Evolutionary conservation across 2,888 invertebrate genomes (phyloP), one percentile per base, ranked within the genome.

Genomic region (Thymelicus lineola): DNA sequence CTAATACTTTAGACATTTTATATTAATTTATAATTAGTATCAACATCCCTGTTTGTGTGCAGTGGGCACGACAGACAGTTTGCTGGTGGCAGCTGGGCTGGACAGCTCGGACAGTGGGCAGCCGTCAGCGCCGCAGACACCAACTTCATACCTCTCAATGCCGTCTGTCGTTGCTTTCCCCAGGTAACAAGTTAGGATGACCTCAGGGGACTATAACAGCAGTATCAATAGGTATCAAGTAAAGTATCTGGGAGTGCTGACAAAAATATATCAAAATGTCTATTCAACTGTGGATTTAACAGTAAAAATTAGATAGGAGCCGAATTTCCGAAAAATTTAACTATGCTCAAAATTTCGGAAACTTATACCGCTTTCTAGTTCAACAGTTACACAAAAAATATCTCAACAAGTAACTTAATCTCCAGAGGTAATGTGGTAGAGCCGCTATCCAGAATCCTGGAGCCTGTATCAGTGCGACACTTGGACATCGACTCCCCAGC

Each of bases 101-200:
- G 93, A 91, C 66, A 93, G 93, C 50, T 91, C 93, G 0, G 93
- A 93, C 74, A 93, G 93, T 62, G 89, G 88, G 0, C 90, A 89
- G 66, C 86, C 85, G 0, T 88, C 89, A 0, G 89, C 84, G 7
- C 95, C 95, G 0, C 94, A 90, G 6, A 95, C 95, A 5, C 95
- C 97, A 0, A 97, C 97, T 60, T 97, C 97, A 0, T 97, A 97
- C 81, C 94, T 97, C 6, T 97, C 97, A 0, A 97, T 97, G 97
- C 97, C 97, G 28, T 97, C 97, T 2, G 96, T 97, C 10, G 96
- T 96, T 80, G 96, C 96, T n/a, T 98, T 97, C 80, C 97, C 97
- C 0, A 96, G 96, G 94, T 96, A 71, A 48, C 48, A 28, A 5
- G 28, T 5, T 3, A 28, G n/a, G 36, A 12, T 42, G 42, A 12